Percentiles rank a stretch among this genome's conserved stretches.
These are phyloP conservation scores for Liodrosophila aerea DNA, from an alignment of 2,888 invertebrate genomes.

Conservation along the genomic window DNA sequence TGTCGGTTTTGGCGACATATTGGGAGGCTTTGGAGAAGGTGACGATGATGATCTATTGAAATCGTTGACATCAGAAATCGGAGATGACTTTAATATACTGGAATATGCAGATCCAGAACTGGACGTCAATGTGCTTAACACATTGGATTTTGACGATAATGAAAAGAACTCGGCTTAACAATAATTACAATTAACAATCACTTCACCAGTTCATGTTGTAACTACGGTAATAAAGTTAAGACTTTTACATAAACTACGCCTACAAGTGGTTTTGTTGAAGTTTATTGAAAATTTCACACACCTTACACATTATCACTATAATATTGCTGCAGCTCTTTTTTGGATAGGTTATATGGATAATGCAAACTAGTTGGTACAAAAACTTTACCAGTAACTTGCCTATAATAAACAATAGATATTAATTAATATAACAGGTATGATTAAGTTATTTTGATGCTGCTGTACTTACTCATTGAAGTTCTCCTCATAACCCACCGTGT, in stretches of 20 bases:
- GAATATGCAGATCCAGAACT: constrained; percentile 97
- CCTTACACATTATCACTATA: too few relatives aligned
- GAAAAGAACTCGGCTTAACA: constrained; percentile 57
- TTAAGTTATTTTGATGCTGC: neutral
- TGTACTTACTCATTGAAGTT: constrained; percentile 60
- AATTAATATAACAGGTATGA: neutral
- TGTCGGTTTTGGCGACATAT: constrained; percentile 89
- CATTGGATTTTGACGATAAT: constrained; percentile 89
- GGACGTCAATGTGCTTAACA: constrained; percentile 93
- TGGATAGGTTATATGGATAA: constrained; percentile 81
- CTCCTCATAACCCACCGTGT: constrained; percentile 80
- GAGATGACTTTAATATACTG: constrained; percentile 96
- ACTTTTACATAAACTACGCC: too few relatives aligned
- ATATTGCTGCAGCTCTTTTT: constrained; percentile 51
- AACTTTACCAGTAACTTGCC: constrained; percentile 74
- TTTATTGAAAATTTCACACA: too few relatives aligned
- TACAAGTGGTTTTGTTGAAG: too few relatives aligned
- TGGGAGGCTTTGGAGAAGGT: constrained; percentile 92
- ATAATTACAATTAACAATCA: neutral
- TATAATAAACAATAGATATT: constrained; percentile 40
- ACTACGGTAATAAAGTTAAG: too few relatives aligned
- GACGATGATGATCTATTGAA: constrained; percentile 93
- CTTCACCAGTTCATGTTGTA: too few relatives aligned
- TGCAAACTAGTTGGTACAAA: constrained; percentile 78
- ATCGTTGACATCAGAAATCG: constrained; percentile 90